Conservation (phyloP, 2,888 invertebrate genomes). For the Conistra vaccinii region DNA sequence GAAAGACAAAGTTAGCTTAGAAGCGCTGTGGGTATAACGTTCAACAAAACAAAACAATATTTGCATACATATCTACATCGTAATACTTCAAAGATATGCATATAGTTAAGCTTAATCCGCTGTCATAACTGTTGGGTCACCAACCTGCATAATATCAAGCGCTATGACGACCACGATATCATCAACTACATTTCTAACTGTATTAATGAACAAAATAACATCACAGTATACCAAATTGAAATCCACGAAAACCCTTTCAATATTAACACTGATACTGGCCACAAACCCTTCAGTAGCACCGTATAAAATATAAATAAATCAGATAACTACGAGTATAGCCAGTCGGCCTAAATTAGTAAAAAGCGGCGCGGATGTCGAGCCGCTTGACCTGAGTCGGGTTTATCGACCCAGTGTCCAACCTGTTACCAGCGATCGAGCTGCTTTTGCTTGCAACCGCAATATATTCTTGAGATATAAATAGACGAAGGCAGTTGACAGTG, state of each 20-base stretch:
- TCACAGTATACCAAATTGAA: background rate
- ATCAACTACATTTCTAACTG: background rate
- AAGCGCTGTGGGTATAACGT: background rate
- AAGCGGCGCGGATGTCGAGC: constrained; percentile 51
- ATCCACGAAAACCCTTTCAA: background rate
- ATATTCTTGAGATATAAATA: constrained; percentile 49
- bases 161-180: background rate
- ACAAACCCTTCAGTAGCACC: constrained; percentile 1
- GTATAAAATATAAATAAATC: constrained; percentile 43
- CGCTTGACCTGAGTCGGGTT: constrained; percentile 68
- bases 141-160: constrained; percentile 19
- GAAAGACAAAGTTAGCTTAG: background rate
- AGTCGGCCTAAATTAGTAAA: constrained; percentile 60
- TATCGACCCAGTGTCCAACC: constrained; percentile 71
- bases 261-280: constrained; percentile 4
- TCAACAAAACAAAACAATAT: constrained; percentile 11
- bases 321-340: constrained; percentile 12
- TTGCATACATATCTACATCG: constrained; percentile 18
- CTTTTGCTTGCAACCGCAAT: constrained; percentile 48
- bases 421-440: constrained; percentile 48
- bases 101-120: constrained; percentile 13
- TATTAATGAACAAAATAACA: background rate
- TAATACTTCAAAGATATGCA: constrained; percentile 5
- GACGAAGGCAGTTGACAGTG: background rate
- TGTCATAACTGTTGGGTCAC: constrained; percentile 13